phyloP scores from a whole-genome alignment of 2,797 vertebrate genomes.

The Esox masquinongy region DNA sequence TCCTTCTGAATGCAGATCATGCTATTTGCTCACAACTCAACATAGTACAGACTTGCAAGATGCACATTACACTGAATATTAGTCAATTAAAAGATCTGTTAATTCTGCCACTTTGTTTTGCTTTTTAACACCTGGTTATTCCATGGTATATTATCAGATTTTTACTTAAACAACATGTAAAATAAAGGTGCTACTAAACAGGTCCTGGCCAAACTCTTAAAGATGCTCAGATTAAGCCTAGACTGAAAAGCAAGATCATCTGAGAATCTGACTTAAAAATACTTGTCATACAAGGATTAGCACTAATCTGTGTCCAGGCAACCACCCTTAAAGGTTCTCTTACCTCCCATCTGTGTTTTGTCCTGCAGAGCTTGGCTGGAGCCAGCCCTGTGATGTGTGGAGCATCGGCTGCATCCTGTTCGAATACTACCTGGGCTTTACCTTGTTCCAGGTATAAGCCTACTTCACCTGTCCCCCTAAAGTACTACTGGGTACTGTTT shows the following conservation, averaged over 20 bases:
- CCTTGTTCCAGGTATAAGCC: conserved; percentile 90
- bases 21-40: too few relatives aligned
- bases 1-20: too few relatives aligned
- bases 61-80: too few relatives aligned
- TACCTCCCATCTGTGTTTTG: neutral
- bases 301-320: neutral
- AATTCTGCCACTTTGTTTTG: too few relatives aligned
- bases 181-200: too few relatives aligned
- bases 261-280: neutral
- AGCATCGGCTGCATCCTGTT: conserved; percentile 98
- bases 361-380: conserved; percentile 91
- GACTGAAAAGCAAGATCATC: neutral
- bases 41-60: too few relatives aligned
- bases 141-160: too few relatives aligned
- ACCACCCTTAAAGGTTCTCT: neutral
- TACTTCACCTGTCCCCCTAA: neutral
- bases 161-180: too few relatives aligned
- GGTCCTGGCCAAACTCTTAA: neutral
- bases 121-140: too few relatives aligned
- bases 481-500: too few relatives aligned
- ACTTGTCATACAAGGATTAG: neutral
- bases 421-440: conserved; percentile 98
- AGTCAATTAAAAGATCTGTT: too few relatives aligned
- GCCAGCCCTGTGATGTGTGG: conserved; percentile 97
- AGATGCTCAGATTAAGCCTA: neutral